These are phyloP conservation scores for Lysandra bellargus DNA, from an alignment of 2,888 invertebrate species.

Conservation along the genomic window DNA sequence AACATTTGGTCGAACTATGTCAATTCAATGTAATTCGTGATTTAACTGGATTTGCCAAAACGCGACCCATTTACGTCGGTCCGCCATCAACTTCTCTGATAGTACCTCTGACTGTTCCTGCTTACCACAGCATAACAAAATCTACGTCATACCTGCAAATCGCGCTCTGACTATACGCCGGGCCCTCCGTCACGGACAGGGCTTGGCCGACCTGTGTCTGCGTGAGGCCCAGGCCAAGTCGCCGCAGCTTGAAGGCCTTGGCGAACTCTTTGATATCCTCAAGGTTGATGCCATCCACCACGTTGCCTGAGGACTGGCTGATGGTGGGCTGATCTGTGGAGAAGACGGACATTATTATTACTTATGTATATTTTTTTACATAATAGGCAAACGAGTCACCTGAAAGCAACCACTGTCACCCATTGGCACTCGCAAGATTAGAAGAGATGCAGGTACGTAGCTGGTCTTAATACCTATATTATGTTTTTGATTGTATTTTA, in stretches of 20 bases:
- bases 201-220: slow-evolving; percentile 99
- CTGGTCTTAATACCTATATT: too few relatives aligned
- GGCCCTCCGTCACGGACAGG: slow-evolving; percentile 96
- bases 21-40: too few relatives aligned
- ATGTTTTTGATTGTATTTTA: too few relatives aligned
- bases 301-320: slow-evolving; percentile 95
- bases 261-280: slow-evolving; percentile 99
- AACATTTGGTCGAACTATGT: too few relatives aligned
- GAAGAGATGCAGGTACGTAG: too few relatives aligned
- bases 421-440: too few relatives aligned
- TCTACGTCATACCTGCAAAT: slow-evolving; percentile 92
- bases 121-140: background rate
- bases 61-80: too few relatives aligned
- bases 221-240: slow-evolving; percentile 95
- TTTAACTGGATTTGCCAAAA: too few relatives aligned
- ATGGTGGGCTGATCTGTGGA: slow-evolving; percentile 93
- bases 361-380: too few relatives aligned
- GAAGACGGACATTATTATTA: background rate
- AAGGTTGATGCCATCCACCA: slow-evolving; percentile 97
- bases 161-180: slow-evolving; percentile 99
- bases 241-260: slow-evolving; percentile 96
- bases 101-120: background rate
- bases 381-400: too few relatives aligned
- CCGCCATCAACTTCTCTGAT: too few relatives aligned
- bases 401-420: too few relatives aligned